A percentile compares a stretch with the other conserved stretches of the same genome.
These are phyloP conservation scores for Amphipyra tragopoginis DNA, from an alignment of 2,888 invertebrate genomes.

Conservation along the genomic window DNA sequence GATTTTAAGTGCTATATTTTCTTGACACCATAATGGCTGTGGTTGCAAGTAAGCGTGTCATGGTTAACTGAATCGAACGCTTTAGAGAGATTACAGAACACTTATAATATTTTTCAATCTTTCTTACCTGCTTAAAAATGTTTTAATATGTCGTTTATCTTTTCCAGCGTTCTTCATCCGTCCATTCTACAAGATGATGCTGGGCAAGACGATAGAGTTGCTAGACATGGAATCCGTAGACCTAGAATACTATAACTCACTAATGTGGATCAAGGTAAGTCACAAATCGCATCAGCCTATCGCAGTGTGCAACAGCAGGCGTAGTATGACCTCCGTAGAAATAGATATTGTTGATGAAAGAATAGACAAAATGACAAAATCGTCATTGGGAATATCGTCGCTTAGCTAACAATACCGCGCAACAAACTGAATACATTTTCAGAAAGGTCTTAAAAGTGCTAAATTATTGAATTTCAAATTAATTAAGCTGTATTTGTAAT, in stretches of 20 bases:
- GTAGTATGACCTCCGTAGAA: too few relatives aligned
- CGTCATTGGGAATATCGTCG: too few relatives aligned
- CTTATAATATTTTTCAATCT: neutral
- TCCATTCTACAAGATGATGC: slow-evolving; percentile 99
- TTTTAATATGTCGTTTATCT: neutral
- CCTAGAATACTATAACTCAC: slow-evolving; percentile 99
- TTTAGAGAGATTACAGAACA: neutral
- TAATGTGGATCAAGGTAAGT: slow-evolving; percentile 96
- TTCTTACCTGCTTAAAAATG: neutral
- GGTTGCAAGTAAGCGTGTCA: neutral
- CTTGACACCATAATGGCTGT: neutral
- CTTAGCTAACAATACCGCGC: too few relatives aligned
- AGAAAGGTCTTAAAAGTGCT: too few relatives aligned
- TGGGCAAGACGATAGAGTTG: slow-evolving; percentile 97
- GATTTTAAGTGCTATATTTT: neutral
- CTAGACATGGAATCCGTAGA: slow-evolving; percentile 99
- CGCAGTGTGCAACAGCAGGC: too few relatives aligned
- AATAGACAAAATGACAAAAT: too few relatives aligned
- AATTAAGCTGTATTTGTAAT: too few relatives aligned
- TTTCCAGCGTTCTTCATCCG: slow-evolving; percentile 98
- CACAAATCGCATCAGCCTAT: neutral
- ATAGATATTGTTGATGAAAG: too few relatives aligned
- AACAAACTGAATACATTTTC: too few relatives aligned
- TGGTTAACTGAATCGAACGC: slow-evolving; percentile 7
- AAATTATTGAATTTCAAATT: too few relatives aligned